These are phyloP conservation scores for Cottus gobio DNA, from an alignment of 2,113 vertebrate species.

Conservation along the genomic window DNA sequence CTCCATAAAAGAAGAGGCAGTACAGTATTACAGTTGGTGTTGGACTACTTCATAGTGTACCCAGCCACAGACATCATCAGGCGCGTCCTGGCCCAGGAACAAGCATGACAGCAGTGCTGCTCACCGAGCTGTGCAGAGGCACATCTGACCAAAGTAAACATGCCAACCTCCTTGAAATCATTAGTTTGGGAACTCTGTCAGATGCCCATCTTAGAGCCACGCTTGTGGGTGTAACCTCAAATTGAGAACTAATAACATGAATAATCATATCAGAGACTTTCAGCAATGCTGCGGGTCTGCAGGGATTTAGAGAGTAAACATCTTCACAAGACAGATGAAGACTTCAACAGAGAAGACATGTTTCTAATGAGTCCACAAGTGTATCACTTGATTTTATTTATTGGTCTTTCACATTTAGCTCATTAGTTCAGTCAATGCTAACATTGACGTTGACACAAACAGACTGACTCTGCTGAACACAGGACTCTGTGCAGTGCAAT, in stretches of 20 bases:
- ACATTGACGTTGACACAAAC: constrained; percentile 29
- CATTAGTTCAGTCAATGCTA: constrained; percentile 20
- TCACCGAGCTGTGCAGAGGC: constrained; percentile 3
- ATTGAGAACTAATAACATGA: constrained; percentile 42
- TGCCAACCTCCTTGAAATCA: constrained; percentile 30
- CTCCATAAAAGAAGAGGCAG: constrained; percentile 23
- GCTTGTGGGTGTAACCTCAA: constrained; percentile 40
- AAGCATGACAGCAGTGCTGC: constrained; percentile 23
- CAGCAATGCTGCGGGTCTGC: background rate
- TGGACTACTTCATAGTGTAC: background rate
- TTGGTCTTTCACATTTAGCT: constrained; percentile 1
- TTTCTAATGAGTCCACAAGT: constrained; percentile 35
- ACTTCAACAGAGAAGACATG: constrained; percentile 19
- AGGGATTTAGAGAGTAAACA: constrained; percentile 20
- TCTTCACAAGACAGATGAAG: constrained; percentile 25
- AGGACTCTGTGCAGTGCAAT: constrained; percentile 48
- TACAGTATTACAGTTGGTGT: background rate
- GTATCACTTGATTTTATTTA: constrained; percentile 33
- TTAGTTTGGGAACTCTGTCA: constrained; percentile 20
- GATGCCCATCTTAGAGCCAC: constrained; percentile 38
- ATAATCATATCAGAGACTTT: constrained; percentile 21
- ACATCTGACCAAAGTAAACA: constrained; percentile 25
- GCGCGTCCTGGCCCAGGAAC: constrained; percentile 1
- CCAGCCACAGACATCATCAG: constrained; percentile 14
- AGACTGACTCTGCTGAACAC: constrained; percentile 26